Conservation (phyloP, 2,888 invertebrate species). For the Nomada hirtipes region DNA sequence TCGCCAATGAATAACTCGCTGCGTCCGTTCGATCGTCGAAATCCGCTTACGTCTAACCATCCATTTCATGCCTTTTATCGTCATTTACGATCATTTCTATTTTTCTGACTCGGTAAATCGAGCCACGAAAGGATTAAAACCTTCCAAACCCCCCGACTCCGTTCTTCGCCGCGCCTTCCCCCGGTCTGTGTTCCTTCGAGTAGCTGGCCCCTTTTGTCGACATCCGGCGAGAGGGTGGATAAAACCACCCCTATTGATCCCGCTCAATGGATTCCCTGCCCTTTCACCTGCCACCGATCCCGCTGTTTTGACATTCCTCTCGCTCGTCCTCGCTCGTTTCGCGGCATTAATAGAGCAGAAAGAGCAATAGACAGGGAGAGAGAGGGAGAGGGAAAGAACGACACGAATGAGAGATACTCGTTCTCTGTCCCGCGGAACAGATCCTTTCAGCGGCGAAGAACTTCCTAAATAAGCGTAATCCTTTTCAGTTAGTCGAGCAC, state of each 20-base stretch:
- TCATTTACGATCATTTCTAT: conserved; percentile 72
- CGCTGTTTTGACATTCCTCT: conserved; percentile 76
- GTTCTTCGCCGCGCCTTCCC: conserved; percentile 7
- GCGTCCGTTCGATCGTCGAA: conserved; percentile 50
- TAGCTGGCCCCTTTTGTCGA: conserved; percentile 63
- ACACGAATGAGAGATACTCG: not conserved
- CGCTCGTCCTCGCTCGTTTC: conserved; percentile 63
- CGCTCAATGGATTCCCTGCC: conserved; percentile 71
- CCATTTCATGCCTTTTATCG: conserved; percentile 60
- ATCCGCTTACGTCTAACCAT: conserved; percentile 72
- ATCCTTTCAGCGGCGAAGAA: conserved; percentile 54
- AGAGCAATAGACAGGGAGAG: not conserved
- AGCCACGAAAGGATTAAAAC: conserved; percentile 73
- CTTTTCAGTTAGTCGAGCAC: conserved; percentile 54
- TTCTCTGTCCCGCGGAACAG: conserved; percentile 9
- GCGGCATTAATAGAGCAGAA: conserved; percentile 55
- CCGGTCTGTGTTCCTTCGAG: conserved; percentile 54
- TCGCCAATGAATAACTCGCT: not conserved
- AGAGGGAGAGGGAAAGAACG: not conserved
- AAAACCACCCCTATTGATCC: conserved; percentile 74
- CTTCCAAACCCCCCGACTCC: conserved; percentile 45
- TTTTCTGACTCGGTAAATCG: conserved; percentile 74
- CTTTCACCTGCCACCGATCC: conserved; percentile 71
- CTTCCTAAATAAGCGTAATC: conserved; percentile 63
- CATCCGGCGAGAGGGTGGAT: conserved; percentile 63